Evolutionary conservation across 2,888 invertebrate genomes (phyloP), one percentile per base, ranked within the genome.

Genomic region (Arenicola marina): DNA sequence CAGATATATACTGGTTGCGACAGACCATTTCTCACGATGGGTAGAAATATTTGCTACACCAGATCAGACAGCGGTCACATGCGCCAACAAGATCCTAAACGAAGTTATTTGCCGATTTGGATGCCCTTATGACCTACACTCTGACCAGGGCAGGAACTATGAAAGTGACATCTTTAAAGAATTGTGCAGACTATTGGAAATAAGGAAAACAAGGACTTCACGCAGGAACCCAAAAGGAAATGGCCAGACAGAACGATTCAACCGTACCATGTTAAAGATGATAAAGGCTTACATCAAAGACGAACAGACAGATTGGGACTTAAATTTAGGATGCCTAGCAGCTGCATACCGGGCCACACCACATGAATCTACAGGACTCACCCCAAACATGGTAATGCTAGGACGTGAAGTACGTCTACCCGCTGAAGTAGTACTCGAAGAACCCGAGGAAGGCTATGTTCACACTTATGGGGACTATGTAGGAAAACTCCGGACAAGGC

Each of bases 231-330:
- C 66, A 1, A 53, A 56, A 21, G 38, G 66, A n/a, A 68, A 68
- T 56, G 65, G 70, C 2, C 62, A 65, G 33, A 11, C 38, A 0
- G 68, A 70, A 44, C 55, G 68, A 26, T 66, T 66, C 38, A 70
- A 66, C 34, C 34, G 59, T 15, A 65, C 65, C 4, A 48, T 68
- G 1, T 4, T 62, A 1, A 34, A 55, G 3, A 66, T 68, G 66
- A 62, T 70, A 3, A 65, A 45, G 45, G 57, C 65, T 21, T 69
- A 67, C 45, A 26, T 67, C 0, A 62, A 46, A 0, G 61, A n/a
- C n/a, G n/a, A 62, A 2, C 62, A 64, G 24, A 34, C 24, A 29
- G 63, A 66, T 15, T 68, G 66, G 71, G 69, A 71, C 45, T 15
- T 26, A 56, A 45, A 67, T 28, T 46, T 70, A 3, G 56, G 56